Evolutionary conservation across 2,888 invertebrate genomes (phyloP).

Genomic region (Ochropleura leucogaster): DNA sequence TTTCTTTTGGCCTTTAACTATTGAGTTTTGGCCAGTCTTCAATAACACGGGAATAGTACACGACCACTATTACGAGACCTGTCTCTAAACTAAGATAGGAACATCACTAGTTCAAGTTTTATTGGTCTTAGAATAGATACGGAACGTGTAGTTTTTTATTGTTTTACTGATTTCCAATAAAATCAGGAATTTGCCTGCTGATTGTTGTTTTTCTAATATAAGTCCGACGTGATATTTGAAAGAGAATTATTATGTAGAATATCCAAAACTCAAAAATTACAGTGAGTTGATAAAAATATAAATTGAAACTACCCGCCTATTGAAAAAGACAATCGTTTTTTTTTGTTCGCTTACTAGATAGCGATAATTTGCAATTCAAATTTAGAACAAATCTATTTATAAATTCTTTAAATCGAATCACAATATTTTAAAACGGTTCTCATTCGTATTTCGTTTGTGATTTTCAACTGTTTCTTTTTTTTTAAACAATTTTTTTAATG

Average conservation of each 20-base stretch:
- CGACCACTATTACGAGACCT: slow-evolving; percentile 53
- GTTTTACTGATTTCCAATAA: slow-evolving; percentile 54
- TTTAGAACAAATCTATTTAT: slow-evolving; percentile 3
- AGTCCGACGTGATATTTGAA: slow-evolving; percentile 1
- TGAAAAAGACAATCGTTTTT: background rate
- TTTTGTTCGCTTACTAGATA: slow-evolving; percentile 32
- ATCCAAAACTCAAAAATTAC: slow-evolving; percentile 13
- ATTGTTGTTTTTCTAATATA: slow-evolving; percentile 50
- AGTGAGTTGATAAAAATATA: slow-evolving; percentile 1
- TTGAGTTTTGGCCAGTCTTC: slow-evolving; percentile 75
- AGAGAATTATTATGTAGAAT: slow-evolving; percentile 35
- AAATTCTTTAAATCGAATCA: slow-evolving; percentile 16
- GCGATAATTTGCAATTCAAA: slow-evolving; percentile 28
- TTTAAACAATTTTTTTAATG: slow-evolving; percentile 18
- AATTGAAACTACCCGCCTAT: slow-evolving; percentile 32
- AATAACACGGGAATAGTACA: slow-evolving; percentile 68
- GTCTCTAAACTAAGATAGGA: background rate
- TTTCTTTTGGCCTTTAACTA: slow-evolving; percentile 75
- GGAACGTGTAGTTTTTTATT: slow-evolving; percentile 44
- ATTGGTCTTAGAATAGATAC: slow-evolving; percentile 48
- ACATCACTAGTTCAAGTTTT: slow-evolving; percentile 46
- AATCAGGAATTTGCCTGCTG: slow-evolving; percentile 49
- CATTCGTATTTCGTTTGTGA: background rate
- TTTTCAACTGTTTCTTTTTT: slow-evolving; percentile 10
- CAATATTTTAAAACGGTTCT: slow-evolving; percentile 3